Conservation (phyloP, 2,113 vertebrate genomes). For the Eulemur rufifrons region DNA sequence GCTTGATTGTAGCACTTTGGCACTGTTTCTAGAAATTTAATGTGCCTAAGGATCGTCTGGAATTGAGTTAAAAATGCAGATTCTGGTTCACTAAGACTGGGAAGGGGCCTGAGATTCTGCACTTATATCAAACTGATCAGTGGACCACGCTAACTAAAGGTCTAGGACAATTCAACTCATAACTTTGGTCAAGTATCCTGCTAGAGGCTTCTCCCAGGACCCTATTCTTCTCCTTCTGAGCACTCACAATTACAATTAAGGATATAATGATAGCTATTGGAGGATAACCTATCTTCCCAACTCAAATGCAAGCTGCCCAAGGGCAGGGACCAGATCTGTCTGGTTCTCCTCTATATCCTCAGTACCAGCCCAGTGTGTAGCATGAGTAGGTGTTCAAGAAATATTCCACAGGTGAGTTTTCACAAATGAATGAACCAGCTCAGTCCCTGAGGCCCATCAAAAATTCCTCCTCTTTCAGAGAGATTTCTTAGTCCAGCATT, state of each 20-base stretch:
- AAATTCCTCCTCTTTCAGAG: background rate
- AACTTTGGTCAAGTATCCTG: background rate
- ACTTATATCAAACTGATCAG: background rate
- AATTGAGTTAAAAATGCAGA: background rate
- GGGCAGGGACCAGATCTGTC: background rate
- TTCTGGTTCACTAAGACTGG: background rate
- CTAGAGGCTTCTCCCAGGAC: background rate
- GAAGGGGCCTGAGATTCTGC: background rate
- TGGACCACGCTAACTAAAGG: background rate
- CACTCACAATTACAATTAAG: background rate
- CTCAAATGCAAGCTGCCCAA: background rate
- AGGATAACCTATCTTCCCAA: background rate
- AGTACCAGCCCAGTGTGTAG: background rate
- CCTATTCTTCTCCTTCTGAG: background rate
- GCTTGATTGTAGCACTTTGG: background rate
- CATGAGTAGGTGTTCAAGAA: background rate
- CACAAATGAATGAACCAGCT: background rate
- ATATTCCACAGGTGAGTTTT: background rate
- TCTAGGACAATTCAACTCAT: background rate
- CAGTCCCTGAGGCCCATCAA: background rate
- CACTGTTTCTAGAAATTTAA: constrained; percentile 13
- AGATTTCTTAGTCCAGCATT: background rate
- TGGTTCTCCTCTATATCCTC: background rate
- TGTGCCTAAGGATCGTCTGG: background rate
- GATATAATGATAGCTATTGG: background rate